These are phyloP conservation scores for Alauda arvensis DNA, from an alignment of 2,797 vertebrate genomes.

Conservation along the genomic window DNA sequence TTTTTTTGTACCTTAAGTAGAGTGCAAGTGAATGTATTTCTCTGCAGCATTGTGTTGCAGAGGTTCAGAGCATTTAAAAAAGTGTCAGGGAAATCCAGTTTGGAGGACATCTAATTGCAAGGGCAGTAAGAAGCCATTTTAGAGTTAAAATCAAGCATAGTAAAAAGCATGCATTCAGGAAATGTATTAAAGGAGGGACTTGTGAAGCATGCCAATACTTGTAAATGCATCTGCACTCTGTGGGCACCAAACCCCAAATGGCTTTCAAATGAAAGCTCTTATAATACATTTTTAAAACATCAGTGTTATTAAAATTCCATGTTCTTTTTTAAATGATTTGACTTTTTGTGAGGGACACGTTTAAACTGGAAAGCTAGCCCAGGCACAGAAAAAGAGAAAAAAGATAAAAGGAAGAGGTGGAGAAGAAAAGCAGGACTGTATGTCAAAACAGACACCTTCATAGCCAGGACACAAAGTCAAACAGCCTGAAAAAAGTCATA, in stretches of 20 bases:
- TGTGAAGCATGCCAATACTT: slow-evolving; percentile 37
- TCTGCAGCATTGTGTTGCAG: not conserved
- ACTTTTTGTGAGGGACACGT: not conserved
- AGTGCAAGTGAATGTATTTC: not conserved
- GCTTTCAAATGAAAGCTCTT: slow-evolving; percentile 52
- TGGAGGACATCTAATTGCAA: slow-evolving; percentile 18
- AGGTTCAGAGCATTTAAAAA: not conserved
- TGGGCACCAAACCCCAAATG: slow-evolving; percentile 1
- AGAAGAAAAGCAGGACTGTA: not conserved
- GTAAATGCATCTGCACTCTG: slow-evolving; percentile 35
- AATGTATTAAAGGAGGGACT: not conserved
- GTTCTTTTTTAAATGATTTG: slow-evolving; percentile 34
- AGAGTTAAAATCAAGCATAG: slow-evolving; percentile 38
- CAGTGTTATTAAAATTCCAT: slow-evolving; percentile 36
- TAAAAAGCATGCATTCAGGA: slow-evolving; percentile 51
- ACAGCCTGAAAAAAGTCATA: not conserved
- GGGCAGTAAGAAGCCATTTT: slow-evolving; percentile 32
- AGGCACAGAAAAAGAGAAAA: not conserved
- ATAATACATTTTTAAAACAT: slow-evolving; percentile 46
- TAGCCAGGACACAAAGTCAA: slow-evolving; percentile 33
- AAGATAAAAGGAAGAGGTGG: not conserved
- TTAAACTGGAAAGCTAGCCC: slow-evolving; percentile 51
- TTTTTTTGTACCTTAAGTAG: not conserved
- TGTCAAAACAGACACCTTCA: slow-evolving; percentile 52
- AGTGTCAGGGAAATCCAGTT: not conserved